These are phyloP conservation scores for Catostylus mosaicus DNA, from an alignment of 30 jellyfish, hydroid and myxozoan genomes.

Conservation along the genomic window DNA sequence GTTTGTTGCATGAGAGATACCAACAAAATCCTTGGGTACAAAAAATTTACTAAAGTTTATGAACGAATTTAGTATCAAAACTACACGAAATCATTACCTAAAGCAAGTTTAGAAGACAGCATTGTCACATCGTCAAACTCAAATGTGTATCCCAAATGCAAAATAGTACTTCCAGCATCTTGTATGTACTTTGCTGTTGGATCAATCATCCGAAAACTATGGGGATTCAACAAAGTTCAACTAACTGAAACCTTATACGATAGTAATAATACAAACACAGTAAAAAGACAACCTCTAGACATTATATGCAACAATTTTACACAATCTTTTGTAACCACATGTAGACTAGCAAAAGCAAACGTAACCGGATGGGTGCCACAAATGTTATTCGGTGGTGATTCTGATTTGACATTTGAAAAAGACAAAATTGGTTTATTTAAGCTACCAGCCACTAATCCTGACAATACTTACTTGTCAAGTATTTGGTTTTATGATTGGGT, in stretches of 20 bases:
- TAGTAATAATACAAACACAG: background rate
- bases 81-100: background rate
- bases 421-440: too few species aligned
- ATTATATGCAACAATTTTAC: background rate
- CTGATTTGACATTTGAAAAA: background rate
- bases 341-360: background rate
- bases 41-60: too few species aligned
- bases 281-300: background rate
- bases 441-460: too few species aligned
- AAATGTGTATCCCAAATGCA: background rate
- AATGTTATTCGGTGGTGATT: background rate
- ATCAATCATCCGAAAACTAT: background rate
- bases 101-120: background rate
- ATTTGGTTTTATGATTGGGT: too few species aligned
- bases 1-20: too few species aligned
- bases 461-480: too few species aligned
- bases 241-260: background rate
- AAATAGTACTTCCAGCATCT: background rate
- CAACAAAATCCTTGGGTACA: background rate
- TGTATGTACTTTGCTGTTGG: background rate
- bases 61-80: background rate
- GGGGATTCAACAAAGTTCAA: background rate
- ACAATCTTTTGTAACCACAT: background rate
- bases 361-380: background rate
- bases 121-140: background rate